Evolutionary conservation across 2,113 vertebrate species (phyloP), one percentile per base, ranked within the genome.

Genomic region (Chrysochloris asiatica): DNA sequence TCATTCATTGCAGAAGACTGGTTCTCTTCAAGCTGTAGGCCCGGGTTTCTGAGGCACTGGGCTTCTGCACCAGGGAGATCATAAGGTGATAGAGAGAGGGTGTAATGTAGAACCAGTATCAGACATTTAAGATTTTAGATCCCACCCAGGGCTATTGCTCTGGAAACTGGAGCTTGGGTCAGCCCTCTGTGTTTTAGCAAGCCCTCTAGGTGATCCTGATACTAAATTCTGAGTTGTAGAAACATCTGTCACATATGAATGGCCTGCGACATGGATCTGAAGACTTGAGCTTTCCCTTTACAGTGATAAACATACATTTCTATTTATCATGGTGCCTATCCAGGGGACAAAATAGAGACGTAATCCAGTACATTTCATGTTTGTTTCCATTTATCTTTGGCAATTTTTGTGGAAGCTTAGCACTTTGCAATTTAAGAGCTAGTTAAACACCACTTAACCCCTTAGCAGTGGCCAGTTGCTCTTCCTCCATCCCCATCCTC

Each of bases 371-470:
- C 11, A 45, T 88, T 90, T 93, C 24, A n/a, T 80, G 38, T 22
- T 83, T 52, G 28, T 83, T 65, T 63, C 83, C 45, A 12, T 33
- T 81, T 54, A 59, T 71, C 28, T 47, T 84, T 47, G 63, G 63
- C 75, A 65, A 11, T 94, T 93, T 94, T 79, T 91, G 63, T 2
- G 33, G 93, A 94, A 63, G 52, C 72, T 69, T 41, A 71, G 67
- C 54, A 56, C 88, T 81, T 88, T 43, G 87, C 73, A 82, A 54
- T 95, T 88, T 94, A 83, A 92, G 92, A 94, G 71, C 54, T 89
- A 86, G 80, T 91, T 96, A 93, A 93, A 81, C 83, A 88, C 48
- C 95, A 73, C 65, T 86, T 93, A 94, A 93, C 88, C 92, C 83
- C 90, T 94, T 80, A 89, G 52, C 86, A 73, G 82, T 47, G 79